A percentile compares a stretch with the other conserved stretches of the same genome.
phyloP scores from a whole-genome alignment of 1,140 invertebrate genomes.

The Uloborus diversus region DNA sequence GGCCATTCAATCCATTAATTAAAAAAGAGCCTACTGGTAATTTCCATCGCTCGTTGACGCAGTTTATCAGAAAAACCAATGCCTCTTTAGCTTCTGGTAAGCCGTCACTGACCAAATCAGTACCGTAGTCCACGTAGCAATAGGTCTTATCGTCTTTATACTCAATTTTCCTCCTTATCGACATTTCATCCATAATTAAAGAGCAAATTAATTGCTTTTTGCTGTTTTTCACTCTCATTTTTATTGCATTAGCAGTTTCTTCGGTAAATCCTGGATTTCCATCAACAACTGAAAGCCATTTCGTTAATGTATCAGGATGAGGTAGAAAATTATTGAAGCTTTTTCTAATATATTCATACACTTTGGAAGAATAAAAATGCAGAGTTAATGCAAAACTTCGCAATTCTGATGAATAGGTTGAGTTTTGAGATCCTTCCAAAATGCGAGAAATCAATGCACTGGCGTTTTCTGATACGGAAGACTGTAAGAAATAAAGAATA shows the following conservation, averaged over 20 bases:
- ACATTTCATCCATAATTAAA: conserved; percentile 48
- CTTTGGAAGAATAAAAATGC: background rate
- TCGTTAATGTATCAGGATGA: background rate
- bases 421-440: too few relatives aligned
- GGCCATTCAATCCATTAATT: conserved; percentile 56
- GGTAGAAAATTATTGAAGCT: background rate
- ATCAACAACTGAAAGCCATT: background rate
- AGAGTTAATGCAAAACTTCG: background rate
- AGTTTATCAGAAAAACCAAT: conserved; percentile 62
- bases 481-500: too few relatives aligned
- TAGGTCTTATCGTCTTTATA: conserved; percentile 45
- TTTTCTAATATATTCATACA: background rate
- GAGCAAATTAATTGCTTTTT: conserved; percentile 17
- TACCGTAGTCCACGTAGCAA: conserved; percentile 45
- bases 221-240: background rate
- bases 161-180: conserved; percentile 44
- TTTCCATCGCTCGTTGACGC: conserved; percentile 59
- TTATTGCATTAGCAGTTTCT: background rate
- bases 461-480: too few relatives aligned
- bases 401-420: background rate
- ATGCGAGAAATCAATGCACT: too few relatives aligned
- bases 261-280: background rate
- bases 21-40: conserved; percentile 63
- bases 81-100: conserved; percentile 61
- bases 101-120: conserved; percentile 55